Conservation (phyloP, 2,888 invertebrate genomes). For the Bedellia somnulentella region DNA sequence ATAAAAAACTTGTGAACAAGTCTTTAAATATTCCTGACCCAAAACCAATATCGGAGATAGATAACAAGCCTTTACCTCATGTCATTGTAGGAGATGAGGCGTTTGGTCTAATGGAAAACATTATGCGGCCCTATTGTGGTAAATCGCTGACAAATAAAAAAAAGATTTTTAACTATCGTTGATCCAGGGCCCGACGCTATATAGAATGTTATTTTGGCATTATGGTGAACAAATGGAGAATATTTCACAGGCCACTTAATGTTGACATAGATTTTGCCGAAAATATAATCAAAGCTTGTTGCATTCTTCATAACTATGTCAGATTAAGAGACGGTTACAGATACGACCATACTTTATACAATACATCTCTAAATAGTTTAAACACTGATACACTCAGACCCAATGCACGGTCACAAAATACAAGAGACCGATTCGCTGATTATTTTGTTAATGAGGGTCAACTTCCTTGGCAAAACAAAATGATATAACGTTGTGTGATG, state of each 20-base stretch:
- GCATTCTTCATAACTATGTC: background rate
- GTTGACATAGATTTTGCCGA: background rate
- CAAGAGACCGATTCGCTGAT: constrained; percentile 14
- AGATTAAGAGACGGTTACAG: background rate
- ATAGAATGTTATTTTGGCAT: constrained; percentile 11
- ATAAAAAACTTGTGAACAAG: background rate
- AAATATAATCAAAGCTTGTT: too few species aligned
- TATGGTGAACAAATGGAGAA: constrained; percentile 6
- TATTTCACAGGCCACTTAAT: background rate
- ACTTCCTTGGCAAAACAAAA: constrained; percentile 14
- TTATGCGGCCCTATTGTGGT: constrained; percentile 5
- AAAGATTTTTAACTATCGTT: constrained; percentile 1
- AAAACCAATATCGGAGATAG: background rate
- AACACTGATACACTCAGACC: constrained; percentile 13
- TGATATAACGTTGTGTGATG: constrained; percentile 9
- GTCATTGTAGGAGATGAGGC: too few species aligned
- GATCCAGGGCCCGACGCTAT: constrained; percentile 9
- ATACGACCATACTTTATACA: background rate
- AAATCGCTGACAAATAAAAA: constrained; percentile 1
- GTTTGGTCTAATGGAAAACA: background rate
- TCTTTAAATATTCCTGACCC: background rate
- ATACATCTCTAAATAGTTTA: too few species aligned
- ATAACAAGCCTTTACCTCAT: background rate
- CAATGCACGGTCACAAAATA: constrained; percentile 12
- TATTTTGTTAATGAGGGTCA: constrained; percentile 13